Evolutionary conservation across 2,888 invertebrate species (phyloP), one percentile per base, ranked within the genome.

Genomic region (Pterobdella sp.): DNA sequence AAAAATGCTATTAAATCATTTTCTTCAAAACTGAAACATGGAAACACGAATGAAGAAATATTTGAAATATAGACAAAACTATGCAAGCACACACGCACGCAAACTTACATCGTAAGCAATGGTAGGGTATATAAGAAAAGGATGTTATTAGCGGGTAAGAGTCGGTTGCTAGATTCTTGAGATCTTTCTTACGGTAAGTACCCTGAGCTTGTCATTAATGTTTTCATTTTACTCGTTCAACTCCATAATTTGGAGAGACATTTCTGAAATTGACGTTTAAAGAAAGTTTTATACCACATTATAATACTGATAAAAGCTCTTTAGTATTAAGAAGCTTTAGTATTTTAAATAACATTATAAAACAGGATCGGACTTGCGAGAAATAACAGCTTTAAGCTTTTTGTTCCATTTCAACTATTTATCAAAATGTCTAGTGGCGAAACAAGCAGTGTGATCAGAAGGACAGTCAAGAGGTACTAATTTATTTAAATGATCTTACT

Each of bases 381-480:
- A 26, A 14, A 63, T 26, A 63, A n/a, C n/a, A n/a, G n/a, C n/a
- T n/a, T n/a, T n/a, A n/a, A n/a, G n/a, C n/a, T n/a, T 18, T 18
- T 49, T 18, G 18, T 49, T 18, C 36, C 35, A 32, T 37, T 26
- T 49, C 42, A 4, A 31, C 32, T n/a, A 69, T 29, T 10, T 31
- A 10, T 10, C 36, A 68, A 35, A 4, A 71, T 71, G 71, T 71
- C 71, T 18, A 71, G 71, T 34, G 71, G 71, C n/a, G 71, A 71
- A 71, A 71, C 71, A 34, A 71, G 71, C 71, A 71, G 71, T 56
- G 37, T 71, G 22, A 71, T 71, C 71, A 42, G 71, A n/a, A 71
- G 71, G 37, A 71, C 71, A 35, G 71, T 71, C 63, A 71, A 71
- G 36, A 71, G 71, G 71, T 71, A 2, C n/a, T n/a, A n/a, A n/a